Evolutionary conservation across 2,888 invertebrate species (phyloP).

Genomic region (Epinotia demarniana): DNA sequence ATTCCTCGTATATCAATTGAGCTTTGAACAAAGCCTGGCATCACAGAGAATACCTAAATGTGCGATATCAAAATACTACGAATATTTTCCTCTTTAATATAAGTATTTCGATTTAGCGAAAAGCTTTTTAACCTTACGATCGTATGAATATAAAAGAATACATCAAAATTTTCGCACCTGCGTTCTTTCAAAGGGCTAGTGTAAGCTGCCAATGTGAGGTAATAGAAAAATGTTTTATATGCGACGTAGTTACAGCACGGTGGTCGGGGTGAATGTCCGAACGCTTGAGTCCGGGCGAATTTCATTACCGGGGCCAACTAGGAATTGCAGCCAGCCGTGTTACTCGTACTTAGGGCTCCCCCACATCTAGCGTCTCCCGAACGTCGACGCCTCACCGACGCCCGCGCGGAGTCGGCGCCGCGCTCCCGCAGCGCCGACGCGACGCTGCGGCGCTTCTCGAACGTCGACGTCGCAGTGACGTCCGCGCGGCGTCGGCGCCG

Average conservation of each 20-base stretch:
- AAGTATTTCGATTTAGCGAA: background rate
- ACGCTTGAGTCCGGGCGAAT: background rate
- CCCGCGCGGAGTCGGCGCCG: no score
- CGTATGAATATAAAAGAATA: background rate
- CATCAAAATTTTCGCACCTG: background rate
- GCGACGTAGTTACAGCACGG: background rate
- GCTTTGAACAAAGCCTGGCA: background rate
- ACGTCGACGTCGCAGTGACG: no score
- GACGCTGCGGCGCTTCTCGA: no score
- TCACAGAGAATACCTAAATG: background rate
- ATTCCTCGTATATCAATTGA: background rate
- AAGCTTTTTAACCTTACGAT: background rate
- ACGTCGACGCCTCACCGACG: no score
- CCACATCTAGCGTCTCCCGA: no score
- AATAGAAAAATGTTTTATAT: background rate
- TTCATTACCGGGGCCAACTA: slow-evolving; percentile 16
- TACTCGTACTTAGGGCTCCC: no score
- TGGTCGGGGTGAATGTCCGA: background rate
- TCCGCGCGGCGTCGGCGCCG: no score
- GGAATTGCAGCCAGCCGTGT: slow-evolving; percentile 1
- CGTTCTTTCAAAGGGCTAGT: background rate
- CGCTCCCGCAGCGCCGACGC: no score
- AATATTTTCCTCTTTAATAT: background rate
- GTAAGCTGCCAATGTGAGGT: background rate
- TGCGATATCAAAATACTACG: background rate